A percentile compares a stretch with the other conserved stretches of the same genome.
These are phyloP conservation scores for Penaeus chinensis DNA, from an alignment of 1,140 invertebrate genomes.

Conservation along the genomic window DNA sequence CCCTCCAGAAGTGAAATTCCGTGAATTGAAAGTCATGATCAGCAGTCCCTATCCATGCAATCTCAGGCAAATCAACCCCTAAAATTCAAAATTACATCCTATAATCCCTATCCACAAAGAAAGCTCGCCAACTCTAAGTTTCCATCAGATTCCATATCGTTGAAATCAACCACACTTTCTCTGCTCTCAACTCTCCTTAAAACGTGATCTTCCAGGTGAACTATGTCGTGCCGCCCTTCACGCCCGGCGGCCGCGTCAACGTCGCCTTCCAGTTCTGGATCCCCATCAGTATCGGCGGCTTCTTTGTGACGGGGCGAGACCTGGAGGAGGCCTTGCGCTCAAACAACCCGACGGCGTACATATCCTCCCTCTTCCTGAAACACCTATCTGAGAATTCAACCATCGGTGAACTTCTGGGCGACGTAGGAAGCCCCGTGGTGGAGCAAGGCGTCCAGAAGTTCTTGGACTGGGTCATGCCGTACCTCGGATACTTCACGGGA, in stretches of 20 bases:
- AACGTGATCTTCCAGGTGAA: slow-evolving; percentile 7
- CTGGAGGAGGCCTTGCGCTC: slow-evolving; percentile 34
- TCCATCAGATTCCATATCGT: neutral
- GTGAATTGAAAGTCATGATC: no score
- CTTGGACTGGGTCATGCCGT: slow-evolving; percentile 35
- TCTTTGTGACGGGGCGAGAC: slow-evolving; percentile 41
- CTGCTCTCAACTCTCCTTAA: neutral
- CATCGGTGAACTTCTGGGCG: neutral
- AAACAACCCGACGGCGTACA: slow-evolving; percentile 38
- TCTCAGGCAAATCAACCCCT: no score
- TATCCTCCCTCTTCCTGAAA: slow-evolving; percentile 39
- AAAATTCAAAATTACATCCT: no score
- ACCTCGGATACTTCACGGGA: slow-evolving; percentile 18
- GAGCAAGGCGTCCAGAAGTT: slow-evolving; percentile 25
- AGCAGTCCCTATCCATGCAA: no score
- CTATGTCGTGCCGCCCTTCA: slow-evolving; percentile 52
- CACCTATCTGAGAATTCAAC: slow-evolving; percentile 37
- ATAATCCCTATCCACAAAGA: no score
- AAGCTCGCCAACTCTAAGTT: no score
- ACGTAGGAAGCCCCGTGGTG: slow-evolving; percentile 5
- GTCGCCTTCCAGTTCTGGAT: slow-evolving; percentile 57
- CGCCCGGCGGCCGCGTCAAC: slow-evolving; percentile 41
- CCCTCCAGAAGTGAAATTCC: no score
- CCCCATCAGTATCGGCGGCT: slow-evolving; percentile 44
- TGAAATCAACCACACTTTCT: neutral